These are phyloP conservation scores for Pedionomus torquatus DNA, from an alignment of 2,113 vertebrate genomes.

Conservation along the genomic window DNA sequence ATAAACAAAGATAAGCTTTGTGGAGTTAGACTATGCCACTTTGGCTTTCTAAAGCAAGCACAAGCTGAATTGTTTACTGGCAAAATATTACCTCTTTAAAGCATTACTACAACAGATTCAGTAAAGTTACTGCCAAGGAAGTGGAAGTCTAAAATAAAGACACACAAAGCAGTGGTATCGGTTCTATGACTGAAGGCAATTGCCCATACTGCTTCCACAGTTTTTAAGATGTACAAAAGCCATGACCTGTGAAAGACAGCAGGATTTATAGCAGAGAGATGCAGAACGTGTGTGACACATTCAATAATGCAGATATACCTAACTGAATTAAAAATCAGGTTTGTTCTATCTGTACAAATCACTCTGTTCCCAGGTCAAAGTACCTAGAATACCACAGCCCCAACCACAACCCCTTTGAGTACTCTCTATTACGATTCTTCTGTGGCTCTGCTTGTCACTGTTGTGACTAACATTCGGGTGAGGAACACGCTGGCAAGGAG, in stretches of 20 bases:
- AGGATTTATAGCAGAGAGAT: rapidly evolving
- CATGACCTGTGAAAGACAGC: neutral
- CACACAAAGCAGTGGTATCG: neutral
- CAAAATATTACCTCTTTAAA: neutral
- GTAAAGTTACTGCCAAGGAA: neutral
- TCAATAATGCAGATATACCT: neutral
- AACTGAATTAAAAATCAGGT: neutral
- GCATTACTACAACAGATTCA: neutral
- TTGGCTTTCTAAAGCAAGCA: neutral
- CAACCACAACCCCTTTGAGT: neutral
- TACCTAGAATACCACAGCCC: neutral
- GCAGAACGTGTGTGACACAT: rapidly evolving
- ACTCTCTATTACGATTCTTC: neutral
- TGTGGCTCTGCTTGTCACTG: neutral
- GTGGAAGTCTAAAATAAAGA: neutral
- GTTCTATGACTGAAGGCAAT: neutral
- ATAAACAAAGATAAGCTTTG: neutral
- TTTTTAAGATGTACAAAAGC: neutral
- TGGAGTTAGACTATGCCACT: neutral
- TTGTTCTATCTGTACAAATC: neutral
- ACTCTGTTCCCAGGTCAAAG: neutral
- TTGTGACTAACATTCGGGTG: neutral
- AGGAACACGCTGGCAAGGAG: neutral
- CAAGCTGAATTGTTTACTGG: neutral
- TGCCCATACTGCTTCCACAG: neutral